phyloP scores from a whole-genome alignment of 2,113 vertebrate species.

The Catagonus wagneri region DNA sequence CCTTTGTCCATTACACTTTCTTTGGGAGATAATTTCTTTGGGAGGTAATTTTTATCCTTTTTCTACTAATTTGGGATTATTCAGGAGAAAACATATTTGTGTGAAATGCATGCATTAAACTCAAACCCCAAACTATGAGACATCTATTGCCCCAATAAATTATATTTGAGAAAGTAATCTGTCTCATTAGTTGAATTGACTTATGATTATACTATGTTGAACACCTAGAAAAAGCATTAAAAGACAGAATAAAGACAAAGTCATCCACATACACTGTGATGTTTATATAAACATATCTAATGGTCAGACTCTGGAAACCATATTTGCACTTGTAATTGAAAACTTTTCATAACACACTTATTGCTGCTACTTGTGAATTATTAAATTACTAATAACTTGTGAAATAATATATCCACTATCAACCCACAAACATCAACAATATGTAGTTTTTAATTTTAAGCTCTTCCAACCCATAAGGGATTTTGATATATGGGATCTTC shows the following conservation, averaged over 20 bases:
- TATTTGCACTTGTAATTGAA: background rate
- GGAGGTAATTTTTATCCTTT: background rate
- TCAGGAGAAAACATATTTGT: background rate
- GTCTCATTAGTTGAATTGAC: background rate
- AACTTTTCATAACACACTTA: background rate
- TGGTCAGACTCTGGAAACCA: background rate
- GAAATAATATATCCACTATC: background rate
- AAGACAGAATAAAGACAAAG: background rate
- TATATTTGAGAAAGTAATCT: background rate
- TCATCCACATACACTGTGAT: background rate
- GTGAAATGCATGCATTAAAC: background rate
- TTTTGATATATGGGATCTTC: background rate
- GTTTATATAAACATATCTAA: background rate
- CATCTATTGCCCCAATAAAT: background rate
- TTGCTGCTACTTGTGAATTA: background rate
- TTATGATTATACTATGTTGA: background rate
- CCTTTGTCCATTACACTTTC: background rate
- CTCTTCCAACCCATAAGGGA: background rate
- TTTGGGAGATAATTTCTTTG: background rate
- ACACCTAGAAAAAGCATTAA: background rate
- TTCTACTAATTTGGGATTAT: background rate
- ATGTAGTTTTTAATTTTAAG: background rate
- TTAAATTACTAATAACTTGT: background rate
- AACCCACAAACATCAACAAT: background rate
- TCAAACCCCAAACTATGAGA: background rate